A percentile compares a stretch with the other conserved stretches of the same genome.
Conservation (phyloP, 2,113 vertebrate genomes). For the Numida meleagris region DNA sequence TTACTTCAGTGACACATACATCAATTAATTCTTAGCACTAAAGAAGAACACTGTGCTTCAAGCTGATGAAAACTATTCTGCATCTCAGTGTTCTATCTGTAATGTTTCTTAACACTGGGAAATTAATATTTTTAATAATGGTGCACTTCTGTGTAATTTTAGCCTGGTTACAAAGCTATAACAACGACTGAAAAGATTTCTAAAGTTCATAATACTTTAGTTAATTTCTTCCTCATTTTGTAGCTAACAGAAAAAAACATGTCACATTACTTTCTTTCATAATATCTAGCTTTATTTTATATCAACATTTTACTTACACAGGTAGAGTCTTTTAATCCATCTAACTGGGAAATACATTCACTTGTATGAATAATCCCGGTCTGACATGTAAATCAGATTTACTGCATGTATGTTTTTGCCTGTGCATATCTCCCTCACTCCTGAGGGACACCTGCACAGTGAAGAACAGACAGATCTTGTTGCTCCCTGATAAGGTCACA, state of each 20-base stretch:
- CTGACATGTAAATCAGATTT: slow-evolving; percentile 56
- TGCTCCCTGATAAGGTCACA: slow-evolving; percentile 78
- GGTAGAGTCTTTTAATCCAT: slow-evolving; percentile 49
- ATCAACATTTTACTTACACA: slow-evolving; percentile 66
- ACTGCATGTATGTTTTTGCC: background rate
- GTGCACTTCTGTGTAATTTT: background rate
- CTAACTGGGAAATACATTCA: slow-evolving; percentile 57
- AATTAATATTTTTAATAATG: background rate
- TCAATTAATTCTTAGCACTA: background rate
- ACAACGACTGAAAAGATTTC: background rate
- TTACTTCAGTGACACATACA: background rate
- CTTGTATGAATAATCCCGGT: slow-evolving; percentile 67
- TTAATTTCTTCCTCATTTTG: background rate
- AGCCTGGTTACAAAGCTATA: background rate
- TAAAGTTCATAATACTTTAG: background rate
- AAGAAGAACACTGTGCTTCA: background rate
- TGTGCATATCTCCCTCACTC: slow-evolving; percentile 16
- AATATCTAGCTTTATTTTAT: slow-evolving; percentile 5
- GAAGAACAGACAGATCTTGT: slow-evolving; percentile 70
- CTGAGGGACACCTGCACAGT: slow-evolving; percentile 59
- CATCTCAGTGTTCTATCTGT: background rate
- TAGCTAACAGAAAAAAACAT: background rate
- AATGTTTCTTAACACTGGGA: background rate
- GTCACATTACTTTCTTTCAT: background rate
- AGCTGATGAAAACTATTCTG: background rate